These are phyloP conservation scores for Crocodylus rhombifer DNA, from an alignment of 2,797 vertebrate species.

Conservation along the genomic window DNA sequence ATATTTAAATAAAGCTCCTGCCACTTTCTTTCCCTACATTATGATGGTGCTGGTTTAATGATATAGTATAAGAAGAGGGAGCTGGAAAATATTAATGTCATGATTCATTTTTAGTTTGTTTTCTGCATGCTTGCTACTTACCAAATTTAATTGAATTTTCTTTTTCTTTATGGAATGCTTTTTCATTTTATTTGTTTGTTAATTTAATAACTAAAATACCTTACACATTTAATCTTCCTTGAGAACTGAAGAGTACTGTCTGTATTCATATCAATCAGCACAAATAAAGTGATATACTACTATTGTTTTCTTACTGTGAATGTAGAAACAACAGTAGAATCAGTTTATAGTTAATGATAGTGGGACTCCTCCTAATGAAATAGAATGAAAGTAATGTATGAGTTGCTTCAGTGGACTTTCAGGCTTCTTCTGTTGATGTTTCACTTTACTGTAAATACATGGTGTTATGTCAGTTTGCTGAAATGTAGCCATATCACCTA, in stretches of 20 bases:
- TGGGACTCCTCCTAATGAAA: background rate
- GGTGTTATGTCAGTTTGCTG: slow-evolving; percentile 60
- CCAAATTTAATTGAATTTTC: background rate
- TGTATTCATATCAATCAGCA: background rate
- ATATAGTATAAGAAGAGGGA: background rate
- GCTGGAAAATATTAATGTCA: slow-evolving; percentile 5
- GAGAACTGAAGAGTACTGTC: background rate
- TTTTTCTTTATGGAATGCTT: background rate
- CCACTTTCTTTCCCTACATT: background rate
- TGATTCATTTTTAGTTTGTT: slow-evolving; percentile 35
- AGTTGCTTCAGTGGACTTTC: slow-evolving; percentile 44
- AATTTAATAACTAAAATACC: background rate
- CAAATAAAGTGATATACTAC: background rate
- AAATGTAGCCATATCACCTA: slow-evolving; percentile 68
- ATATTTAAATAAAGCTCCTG: slow-evolving; percentile 48
- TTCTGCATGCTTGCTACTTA: slow-evolving; percentile 23
- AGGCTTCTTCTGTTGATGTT: slow-evolving; percentile 19
- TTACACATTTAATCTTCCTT: background rate
- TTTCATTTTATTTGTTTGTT: background rate
- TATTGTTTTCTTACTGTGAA: background rate
- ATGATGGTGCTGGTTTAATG: slow-evolving; percentile 43
- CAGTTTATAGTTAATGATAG: background rate
- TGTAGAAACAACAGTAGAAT: background rate
- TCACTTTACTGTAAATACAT: background rate
- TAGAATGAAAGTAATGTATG: slow-evolving; percentile 55